Percentiles rank a stretch among this genome's conserved stretches.
Conservation (phyloP, 2,113 vertebrate genomes). For the Leptobrachium ailaonicum region DNA sequence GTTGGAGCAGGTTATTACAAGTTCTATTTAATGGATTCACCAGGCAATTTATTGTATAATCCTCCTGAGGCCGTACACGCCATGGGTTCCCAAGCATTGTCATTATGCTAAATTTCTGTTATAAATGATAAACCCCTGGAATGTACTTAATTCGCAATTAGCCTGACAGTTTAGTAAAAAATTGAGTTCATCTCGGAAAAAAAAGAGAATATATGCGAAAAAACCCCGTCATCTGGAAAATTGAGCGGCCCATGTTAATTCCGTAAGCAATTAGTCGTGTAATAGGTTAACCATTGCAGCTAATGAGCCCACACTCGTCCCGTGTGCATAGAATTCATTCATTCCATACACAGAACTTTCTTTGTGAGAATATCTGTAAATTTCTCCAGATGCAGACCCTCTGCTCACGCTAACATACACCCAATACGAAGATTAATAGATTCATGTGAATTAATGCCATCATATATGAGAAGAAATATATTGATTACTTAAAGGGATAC, state of each 20-base stretch:
- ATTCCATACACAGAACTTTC: not conserved
- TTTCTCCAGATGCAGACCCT: not conserved
- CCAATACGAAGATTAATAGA: too few species aligned
- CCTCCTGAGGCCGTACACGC: too few species aligned
- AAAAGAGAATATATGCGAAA: not conserved
- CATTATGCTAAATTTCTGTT: not conserved
- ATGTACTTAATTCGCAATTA: not conserved
- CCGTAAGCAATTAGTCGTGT: not conserved
- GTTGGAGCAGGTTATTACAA: too few species aligned
- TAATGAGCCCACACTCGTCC: not conserved
- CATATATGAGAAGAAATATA: too few species aligned
- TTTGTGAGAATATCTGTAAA: not conserved
- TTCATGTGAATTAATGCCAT: too few species aligned
- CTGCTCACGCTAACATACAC: not conserved
- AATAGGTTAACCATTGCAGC: not conserved
- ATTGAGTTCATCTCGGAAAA: not conserved
- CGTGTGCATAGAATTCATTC: not conserved
- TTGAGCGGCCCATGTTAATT: not conserved
- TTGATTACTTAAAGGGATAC: too few species aligned
- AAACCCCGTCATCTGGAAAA: not conserved
- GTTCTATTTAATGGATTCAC: too few species aligned
- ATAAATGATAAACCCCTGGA: not conserved
- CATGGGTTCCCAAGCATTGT: too few species aligned
- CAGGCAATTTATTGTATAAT: too few species aligned
- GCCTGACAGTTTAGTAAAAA: not conserved